A percentile compares a stretch with the other conserved stretches of the same genome.
phyloP scores from a whole-genome alignment of 1,140 invertebrate species.

The Lucilia sericata region DNA sequence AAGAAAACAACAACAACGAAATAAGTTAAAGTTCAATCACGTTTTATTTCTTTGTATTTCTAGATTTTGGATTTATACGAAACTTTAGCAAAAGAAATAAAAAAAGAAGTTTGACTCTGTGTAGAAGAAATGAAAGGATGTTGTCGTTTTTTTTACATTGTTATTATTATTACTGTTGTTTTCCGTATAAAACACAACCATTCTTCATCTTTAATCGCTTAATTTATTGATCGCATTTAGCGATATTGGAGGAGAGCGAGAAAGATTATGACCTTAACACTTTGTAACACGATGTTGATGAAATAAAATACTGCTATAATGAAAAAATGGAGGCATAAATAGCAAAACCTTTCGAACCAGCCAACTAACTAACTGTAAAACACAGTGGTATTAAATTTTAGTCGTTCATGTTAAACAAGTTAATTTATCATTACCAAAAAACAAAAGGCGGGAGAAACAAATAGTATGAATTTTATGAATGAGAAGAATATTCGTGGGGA shows the following conservation, averaged over 20 bases:
- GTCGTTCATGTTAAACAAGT: slow-evolving; percentile 10
- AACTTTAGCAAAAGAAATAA: not conserved
- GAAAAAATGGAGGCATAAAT: not conserved
- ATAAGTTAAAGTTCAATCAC: slow-evolving; percentile 26
- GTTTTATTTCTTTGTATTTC: slow-evolving; percentile 15
- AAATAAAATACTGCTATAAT: not conserved
- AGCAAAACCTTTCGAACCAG: not conserved
- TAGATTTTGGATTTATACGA: not conserved
- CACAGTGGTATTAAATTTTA: not conserved
- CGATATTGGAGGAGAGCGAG: not conserved
- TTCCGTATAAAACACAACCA: not conserved
- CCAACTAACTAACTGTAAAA: not conserved
- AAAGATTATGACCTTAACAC: not conserved
- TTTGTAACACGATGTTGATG: slow-evolving; percentile 12
- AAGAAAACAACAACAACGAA: not conserved
- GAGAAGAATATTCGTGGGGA: not conserved
- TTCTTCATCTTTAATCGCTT: slow-evolving; percentile 25
- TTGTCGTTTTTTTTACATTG: not conserved
- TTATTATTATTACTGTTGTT: not conserved
- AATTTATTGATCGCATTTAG: slow-evolving; percentile 14
- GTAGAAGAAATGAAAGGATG: not conserved
- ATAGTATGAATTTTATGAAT: not conserved
- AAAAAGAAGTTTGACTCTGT: not conserved
- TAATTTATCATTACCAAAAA: not conserved
- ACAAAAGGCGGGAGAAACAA: not conserved